phyloP scores from a whole-genome alignment of 35 echinoderm and acorn worm genomes.

The Ophioderma brevispina region DNA sequence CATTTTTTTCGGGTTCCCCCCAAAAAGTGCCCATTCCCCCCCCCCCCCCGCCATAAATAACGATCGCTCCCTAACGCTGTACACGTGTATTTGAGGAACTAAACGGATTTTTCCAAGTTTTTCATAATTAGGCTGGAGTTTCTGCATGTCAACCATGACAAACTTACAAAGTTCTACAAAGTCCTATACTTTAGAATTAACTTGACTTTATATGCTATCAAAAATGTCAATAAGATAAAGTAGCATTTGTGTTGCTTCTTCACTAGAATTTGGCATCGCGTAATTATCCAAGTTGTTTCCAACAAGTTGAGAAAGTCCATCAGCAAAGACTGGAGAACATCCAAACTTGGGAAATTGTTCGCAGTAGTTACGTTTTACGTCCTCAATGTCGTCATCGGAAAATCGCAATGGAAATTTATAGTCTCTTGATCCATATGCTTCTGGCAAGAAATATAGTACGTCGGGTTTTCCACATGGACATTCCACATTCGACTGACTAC shows the following conservation, averaged over 20 bases:
- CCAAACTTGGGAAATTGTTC: neutral
- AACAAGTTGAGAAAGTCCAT: neutral
- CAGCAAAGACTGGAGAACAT: neutral
- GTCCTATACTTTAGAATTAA: too few relatives aligned
- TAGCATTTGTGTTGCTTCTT: slow-evolving; percentile 2
- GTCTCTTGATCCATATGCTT: slow-evolving; percentile 12
- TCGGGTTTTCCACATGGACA: slow-evolving; percentile 46
- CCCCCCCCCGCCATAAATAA: too few relatives aligned
- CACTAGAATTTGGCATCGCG: neutral
- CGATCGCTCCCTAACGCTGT: too few relatives aligned
- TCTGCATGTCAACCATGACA: too few relatives aligned
- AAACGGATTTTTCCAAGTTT: too few relatives aligned
- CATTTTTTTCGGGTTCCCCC: too few relatives aligned
- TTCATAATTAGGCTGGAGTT: too few relatives aligned
- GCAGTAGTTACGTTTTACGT: neutral
- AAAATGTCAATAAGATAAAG: slow-evolving; percentile 1
- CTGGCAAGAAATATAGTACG: slow-evolving; percentile 26
- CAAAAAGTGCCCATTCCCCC: too few relatives aligned
- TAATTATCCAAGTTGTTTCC: neutral
- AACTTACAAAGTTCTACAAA: too few relatives aligned
- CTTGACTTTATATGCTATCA: too few relatives aligned
- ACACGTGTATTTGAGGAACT: too few relatives aligned
- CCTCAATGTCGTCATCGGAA: neutral
- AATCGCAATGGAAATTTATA: neutral
- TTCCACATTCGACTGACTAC: slow-evolving; percentile 28